Evolutionary conservation across 2,888 invertebrate genomes (phyloP).

Genomic region (Leuctra nigra): DNA sequence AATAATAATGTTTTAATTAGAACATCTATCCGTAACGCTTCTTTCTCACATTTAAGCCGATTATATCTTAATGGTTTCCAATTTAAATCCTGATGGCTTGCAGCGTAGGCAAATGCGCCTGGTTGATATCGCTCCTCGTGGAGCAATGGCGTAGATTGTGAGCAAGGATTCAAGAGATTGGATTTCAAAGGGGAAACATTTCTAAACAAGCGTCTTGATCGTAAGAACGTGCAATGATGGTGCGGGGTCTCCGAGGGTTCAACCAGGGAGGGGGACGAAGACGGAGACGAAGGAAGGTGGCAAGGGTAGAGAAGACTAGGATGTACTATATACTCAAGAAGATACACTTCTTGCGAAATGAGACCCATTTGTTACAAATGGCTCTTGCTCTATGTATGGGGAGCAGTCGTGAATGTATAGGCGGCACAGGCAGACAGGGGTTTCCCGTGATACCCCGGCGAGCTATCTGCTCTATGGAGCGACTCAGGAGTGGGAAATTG

Average conservation of each 20-base stretch:
- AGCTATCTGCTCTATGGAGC: no score
- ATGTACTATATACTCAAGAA: no score
- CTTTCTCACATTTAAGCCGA: slow-evolving; percentile 11
- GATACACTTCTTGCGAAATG: slow-evolving; percentile 4
- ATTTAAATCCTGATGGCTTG: slow-evolving; percentile 8
- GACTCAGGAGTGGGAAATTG: no score
- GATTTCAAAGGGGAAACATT: slow-evolving; percentile 4
- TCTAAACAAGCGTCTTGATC: neutral
- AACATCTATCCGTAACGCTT: neutral
- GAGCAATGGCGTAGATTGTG: neutral
- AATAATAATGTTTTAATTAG: slow-evolving; percentile 5
- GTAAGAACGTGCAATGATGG: neutral
- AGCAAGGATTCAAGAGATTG: slow-evolving; percentile 1
- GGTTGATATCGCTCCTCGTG: neutral
- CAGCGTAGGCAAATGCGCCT: slow-evolving; percentile 2
- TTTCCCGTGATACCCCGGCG: no score
- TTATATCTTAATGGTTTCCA: slow-evolving; percentile 15
- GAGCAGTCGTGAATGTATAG: neutral
- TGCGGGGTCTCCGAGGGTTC: neutral
- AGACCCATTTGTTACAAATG: slow-evolving; percentile 14
- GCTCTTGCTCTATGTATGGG: neutral
- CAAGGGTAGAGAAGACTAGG: no score
- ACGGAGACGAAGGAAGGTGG: neutral
- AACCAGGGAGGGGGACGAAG: neutral
- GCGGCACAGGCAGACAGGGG: no score